Evolutionary conservation across 2,797 vertebrate species (phyloP).

Genomic region (Poecilia wingei): DNA sequence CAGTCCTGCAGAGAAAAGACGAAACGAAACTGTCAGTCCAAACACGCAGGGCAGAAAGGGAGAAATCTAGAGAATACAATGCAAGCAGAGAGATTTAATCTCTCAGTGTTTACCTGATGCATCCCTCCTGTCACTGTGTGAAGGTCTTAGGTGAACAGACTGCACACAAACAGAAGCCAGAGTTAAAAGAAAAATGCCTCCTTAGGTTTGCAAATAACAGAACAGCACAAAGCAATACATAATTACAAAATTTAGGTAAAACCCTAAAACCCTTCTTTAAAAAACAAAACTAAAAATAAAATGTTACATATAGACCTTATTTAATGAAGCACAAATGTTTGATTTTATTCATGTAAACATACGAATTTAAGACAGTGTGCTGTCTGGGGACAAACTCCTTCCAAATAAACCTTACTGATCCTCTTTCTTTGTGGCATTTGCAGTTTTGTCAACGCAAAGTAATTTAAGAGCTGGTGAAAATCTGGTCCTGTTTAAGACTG

Average conservation of each 20-base stretch:
- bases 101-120: constrained; percentile 52
- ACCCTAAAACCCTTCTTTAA: neutral
- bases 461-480: neutral
- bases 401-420: neutral
- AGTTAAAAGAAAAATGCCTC: constrained; percentile 8
- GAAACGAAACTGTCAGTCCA: neutral
- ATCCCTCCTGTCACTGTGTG: constrained; percentile 53
- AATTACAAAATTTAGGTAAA: neutral
- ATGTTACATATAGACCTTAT: neutral
- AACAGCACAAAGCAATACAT: neutral
- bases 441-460: neutral
- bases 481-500: neutral
- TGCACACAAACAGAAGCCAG: constrained; percentile 52
- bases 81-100: constrained; percentile 5
- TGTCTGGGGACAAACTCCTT: neutral
- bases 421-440: neutral
- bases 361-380: neutral
- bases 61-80: neutral
- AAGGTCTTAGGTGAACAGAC: constrained; percentile 80
- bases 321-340: neutral
- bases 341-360: neutral
- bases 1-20: constrained; percentile 44
- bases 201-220: neutral
- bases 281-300: neutral
- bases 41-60: neutral